A percentile compares a stretch with the other conserved stretches of the same genome.
These are phyloP conservation scores for Sturnira hondurensis DNA, from an alignment of 2,113 vertebrate species.

Conservation along the genomic window DNA sequence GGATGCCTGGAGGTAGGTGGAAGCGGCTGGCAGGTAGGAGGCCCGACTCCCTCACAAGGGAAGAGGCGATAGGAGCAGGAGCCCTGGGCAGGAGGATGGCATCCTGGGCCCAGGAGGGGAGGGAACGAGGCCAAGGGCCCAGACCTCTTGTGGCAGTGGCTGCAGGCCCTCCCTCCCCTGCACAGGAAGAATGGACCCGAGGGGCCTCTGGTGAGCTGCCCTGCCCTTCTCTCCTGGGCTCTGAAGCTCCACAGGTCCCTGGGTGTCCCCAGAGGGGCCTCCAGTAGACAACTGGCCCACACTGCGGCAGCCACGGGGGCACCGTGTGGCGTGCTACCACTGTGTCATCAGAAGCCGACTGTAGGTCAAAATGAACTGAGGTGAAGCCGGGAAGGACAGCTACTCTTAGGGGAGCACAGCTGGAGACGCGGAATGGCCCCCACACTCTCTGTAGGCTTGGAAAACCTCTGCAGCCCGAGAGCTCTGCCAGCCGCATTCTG, in stretches of 20 bases:
- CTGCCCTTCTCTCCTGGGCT: not conserved
- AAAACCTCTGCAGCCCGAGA: not conserved
- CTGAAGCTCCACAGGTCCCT: not conserved
- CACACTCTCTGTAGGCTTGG: not conserved
- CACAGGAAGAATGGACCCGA: not conserved
- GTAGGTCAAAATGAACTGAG: not conserved
- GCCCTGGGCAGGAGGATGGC: not conserved
- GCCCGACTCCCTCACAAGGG: not conserved
- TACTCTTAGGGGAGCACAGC: not conserved
- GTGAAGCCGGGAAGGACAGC: not conserved
- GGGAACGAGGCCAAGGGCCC: not conserved
- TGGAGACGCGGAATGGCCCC: not conserved
- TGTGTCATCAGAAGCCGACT: fast-evolving
- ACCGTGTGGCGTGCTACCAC: fast-evolving
- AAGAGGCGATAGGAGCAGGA: not conserved
- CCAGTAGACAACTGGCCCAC: not conserved
- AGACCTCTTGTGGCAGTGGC: not conserved
- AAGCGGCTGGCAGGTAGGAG: not conserved
- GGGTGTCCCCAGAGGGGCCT: not conserved
- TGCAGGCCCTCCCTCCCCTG: not conserved
- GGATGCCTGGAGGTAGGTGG: too few species aligned
- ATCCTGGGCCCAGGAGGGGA: not conserved
- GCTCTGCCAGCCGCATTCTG: not conserved
- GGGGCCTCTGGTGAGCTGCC: not conserved
- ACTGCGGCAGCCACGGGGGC: not conserved